Percentiles rank a stretch among this genome's conserved stretches.
Conservation (phyloP, 2,113 vertebrate genomes). For the Emberiza fucata region DNA sequence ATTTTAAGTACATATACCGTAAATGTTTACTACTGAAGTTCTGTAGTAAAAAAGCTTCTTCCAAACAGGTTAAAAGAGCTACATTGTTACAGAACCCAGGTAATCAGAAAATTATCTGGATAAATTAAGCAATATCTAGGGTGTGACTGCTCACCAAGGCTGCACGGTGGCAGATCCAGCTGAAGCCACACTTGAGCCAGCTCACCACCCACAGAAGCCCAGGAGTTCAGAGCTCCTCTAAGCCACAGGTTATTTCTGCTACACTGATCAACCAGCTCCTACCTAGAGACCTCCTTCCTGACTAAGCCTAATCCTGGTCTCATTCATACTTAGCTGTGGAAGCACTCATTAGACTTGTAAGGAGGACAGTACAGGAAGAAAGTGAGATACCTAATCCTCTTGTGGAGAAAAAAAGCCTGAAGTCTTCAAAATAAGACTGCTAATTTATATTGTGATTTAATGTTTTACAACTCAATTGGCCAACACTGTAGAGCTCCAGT, state of each 20-base stretch:
- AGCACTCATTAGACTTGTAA: background rate
- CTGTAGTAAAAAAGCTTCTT: background rate
- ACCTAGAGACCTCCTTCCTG: background rate
- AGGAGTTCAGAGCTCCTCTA: background rate
- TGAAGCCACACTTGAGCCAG: background rate
- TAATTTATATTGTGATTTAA: background rate
- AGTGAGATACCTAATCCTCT: fast-evolving
- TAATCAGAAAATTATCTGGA: background rate
- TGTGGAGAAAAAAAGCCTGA: background rate
- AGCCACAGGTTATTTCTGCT: background rate
- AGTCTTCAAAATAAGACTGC: background rate
- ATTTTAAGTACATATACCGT: background rate
- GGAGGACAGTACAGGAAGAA: background rate
- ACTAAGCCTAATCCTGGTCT: background rate
- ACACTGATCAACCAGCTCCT: background rate
- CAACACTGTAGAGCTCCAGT: background rate
- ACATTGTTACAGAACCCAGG: background rate
- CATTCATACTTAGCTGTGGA: background rate
- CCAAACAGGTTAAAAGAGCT: background rate
- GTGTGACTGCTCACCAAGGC: background rate
- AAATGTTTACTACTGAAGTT: background rate
- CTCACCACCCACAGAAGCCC: fast-evolving
- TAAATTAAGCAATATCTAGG: background rate
- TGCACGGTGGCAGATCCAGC: background rate
- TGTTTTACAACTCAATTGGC: background rate